Conservation (phyloP, 2,888 invertebrate species). For the Eupithecia centaureata region DNA sequence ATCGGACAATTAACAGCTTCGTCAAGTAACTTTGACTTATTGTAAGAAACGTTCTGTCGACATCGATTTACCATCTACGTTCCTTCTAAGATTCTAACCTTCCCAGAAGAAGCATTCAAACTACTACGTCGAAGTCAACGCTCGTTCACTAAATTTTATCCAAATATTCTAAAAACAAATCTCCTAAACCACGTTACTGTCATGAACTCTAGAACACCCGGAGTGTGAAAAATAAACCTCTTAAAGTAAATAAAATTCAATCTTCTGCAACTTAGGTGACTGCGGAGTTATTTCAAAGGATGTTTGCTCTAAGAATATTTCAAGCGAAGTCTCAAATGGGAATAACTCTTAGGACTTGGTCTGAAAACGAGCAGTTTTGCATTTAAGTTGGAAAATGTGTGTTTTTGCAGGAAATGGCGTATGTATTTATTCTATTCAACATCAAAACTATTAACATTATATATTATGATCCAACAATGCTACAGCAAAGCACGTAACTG, state of each 20-base stretch:
- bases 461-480: too few species aligned
- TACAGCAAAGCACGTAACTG: too few species aligned
- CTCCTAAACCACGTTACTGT: slow-evolving; percentile 13
- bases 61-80: too few species aligned
- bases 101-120: too few species aligned
- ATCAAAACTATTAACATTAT: background rate
- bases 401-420: slow-evolving; percentile 1
- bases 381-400: slow-evolving; percentile 7
- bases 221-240: slow-evolving; percentile 33
- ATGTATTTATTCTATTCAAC: background rate
- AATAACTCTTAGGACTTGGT: slow-evolving; percentile 14
- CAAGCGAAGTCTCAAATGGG: slow-evolving; percentile 15
- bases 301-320: slow-evolving; percentile 29
- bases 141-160: background rate
- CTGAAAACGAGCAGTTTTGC: slow-evolving; percentile 20
- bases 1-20: too few species aligned
- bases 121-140: background rate
- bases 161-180: slow-evolving; percentile 15
- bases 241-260: slow-evolving; percentile 41
- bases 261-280: slow-evolving; percentile 25
- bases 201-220: slow-evolving; percentile 32
- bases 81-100: too few species aligned
- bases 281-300: slow-evolving; percentile 22
- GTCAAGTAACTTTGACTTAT: background rate
- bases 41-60: too few species aligned